A percentile compares a stretch with the other conserved stretches of the same genome.
Evolutionary conservation across 1,140 invertebrate genomes (phyloP).

Genomic region (Apis laboriosa): DNA sequence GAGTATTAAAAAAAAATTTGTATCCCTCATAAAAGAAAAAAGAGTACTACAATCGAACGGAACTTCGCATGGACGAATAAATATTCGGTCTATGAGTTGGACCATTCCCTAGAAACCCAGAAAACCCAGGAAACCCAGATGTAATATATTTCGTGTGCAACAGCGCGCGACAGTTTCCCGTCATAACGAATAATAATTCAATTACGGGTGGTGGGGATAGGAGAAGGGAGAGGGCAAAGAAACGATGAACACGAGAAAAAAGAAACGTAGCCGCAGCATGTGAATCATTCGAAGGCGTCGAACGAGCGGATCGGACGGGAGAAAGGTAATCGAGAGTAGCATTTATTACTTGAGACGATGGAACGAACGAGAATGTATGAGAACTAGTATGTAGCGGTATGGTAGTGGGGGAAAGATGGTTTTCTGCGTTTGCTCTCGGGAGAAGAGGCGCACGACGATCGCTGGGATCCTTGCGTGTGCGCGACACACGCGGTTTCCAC

Average conservation of each 20-base stretch:
- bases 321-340: constrained; percentile 36
- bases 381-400: neutral
- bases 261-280: neutral
- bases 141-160: neutral
- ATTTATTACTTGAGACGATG: neutral
- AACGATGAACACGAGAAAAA: neutral
- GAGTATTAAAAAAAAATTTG: neutral
- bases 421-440: constrained; percentile 22
- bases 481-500: constrained; percentile 39
- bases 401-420: neutral
- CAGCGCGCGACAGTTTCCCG: neutral
- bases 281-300: constrained; percentile 19
- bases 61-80: neutral
- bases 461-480: constrained; percentile 18
- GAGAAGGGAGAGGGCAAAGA: no score
- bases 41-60: neutral
- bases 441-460: neutral
- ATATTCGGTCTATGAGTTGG: neutral
- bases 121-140: neutral
- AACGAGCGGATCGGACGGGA: constrained; percentile 25
- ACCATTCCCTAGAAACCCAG: neutral
- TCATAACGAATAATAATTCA: neutral
- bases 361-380: no score
- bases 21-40: neutral
- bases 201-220: neutral